Base-by-base conservation (phyloP, 1,140 invertebrate genomes). In the Drosophila funebris region DNA sequence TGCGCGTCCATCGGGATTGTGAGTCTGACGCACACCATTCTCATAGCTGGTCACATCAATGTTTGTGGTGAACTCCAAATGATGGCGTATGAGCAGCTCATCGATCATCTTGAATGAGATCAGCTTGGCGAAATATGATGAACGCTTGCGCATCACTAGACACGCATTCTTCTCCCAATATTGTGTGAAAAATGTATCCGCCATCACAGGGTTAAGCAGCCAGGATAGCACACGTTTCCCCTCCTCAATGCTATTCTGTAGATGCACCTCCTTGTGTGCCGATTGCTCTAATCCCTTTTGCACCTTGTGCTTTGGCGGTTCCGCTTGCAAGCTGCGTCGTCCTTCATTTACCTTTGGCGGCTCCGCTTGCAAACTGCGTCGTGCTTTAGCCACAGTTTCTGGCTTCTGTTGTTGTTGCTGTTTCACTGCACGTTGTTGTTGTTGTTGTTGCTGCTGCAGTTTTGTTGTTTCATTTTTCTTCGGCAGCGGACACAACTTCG, bases 31-130 rank as follows among this genome's bases (percentile, higher is more conserved):
- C 57, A 94, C 90, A 3, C 90, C 96, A 93, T 98, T 93, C 27
- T 92, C 90, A 91, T 98, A 99, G 4, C 95, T 95, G 2, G 98
- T 98, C 8, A 99, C 94, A 92, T 99, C 98, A 44, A 99, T 93
- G 93, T 99, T 97, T 89, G 96, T 96, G 0, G 95, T 94, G 92
- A 95, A 99, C 71, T 95, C 93, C 41, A 99, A 92, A 80, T 95
- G 92, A 89, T 97, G 94, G 63, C 95, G 92, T 64, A 96, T 91
- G 11, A 99, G 91, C 89, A 98, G 95, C 52, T 93, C 91, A 92
- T 99, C 97, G 16, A 99, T 94, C 75, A 94, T 92, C 22, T 93
- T 89, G 22, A 96, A 96, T 4, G 96, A 96, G 68, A 98, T 95
- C 43, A 98, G 92, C 31, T 94, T 92, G 46, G 93, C 93, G 90